Evolutionary conservation across 2,888 invertebrate species (phyloP), one percentile per base, ranked within the genome.

Genomic region (Notocelia uddmanniana): DNA sequence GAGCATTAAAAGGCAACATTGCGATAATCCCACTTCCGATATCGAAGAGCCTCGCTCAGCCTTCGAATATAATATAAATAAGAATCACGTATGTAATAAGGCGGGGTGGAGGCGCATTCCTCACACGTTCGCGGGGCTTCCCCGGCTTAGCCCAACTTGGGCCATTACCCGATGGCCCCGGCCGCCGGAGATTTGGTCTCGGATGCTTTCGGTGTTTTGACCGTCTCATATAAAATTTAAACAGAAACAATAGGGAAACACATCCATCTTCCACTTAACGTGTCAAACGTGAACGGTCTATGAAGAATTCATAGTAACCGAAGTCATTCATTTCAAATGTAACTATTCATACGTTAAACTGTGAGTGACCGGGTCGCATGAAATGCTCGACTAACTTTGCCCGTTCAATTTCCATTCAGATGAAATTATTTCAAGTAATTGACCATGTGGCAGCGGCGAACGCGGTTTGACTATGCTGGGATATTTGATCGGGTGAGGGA

Each of bases 81-180:
- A 90, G 89, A 92, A 93, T 92, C 93, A 93, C 93, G 93, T 93
- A 90, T 92, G 92, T 93, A 93, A 93, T 93, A 93, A 91, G 88
- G 81, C 85, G 83, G 82, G 79, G 81, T 74, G 80, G 78, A 74
- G 79, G 82, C 83, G 89, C 88, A 93, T 93, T 92, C 93, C 86
- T 89, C 87, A 89, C 93, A 92, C 93, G 93, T 93, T 57, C 85
- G 77, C 79, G 81, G 79, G 87, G 89, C 87, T 89, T 86, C 83
- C 82, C 80, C 82, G 81, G 80, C 81, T 93, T 92, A 92, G 85
- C 80, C 85, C 82, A 90, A 92, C 89, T 93, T 91, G 86, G 86
- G 82, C 89, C 88, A 90, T 91, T 90, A 92, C 86, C 83, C 81
- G 79, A 63, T 67, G 71, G 82, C 82, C 78, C 82, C 81, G 80